Base-by-base conservation (phyloP, 2,797 vertebrate species). In the Smutsia temminckii region DNA sequence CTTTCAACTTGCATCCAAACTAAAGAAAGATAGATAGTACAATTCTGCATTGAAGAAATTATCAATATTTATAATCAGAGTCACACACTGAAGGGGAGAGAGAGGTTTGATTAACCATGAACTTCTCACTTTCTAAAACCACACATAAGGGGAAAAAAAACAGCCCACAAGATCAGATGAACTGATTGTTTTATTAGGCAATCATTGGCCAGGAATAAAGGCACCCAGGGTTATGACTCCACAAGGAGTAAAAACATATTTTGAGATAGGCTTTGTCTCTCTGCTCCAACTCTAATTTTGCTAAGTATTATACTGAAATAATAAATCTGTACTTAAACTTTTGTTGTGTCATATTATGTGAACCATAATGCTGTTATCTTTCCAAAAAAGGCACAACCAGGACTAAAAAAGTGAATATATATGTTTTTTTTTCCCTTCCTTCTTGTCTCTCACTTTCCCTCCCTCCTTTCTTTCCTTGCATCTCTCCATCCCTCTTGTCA, bases 1-100 rank as follows among this genome's bases (percentile, higher is more conserved):
- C 53, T 94, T 79, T 85, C 42, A 85, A 37, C 27, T 87, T 9
- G 78, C 64, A 68, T 64, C 59, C 34, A 91, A 80, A 27, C 14
- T 8, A 72, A 88, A 95, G n/a, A 92, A 64, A 83, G 34, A 8
- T 75, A 83, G 34, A 8, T 75, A 49, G 25, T 68, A 77, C 14
- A 83, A n/a, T 66, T 81, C 17, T 94, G 6, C 49, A 25, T 0
- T 93, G 51, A 71, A 72, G 46, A 78, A 77, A 18, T 4, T 7
- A 64, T 91, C 53, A 71, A 72, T 46, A 86, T 53, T 46, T 89
- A 64, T 53, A 69, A 27, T 32, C 74, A 79, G 37, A 83, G 78
- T 72, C 71, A 21, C 20, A 95, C 46, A 80, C 25, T 59, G 16
- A 78, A 8, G 1, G 5, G 0, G 5, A 21, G 14, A 68, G 6